phyloP scores from a whole-genome alignment of 2,888 invertebrate genomes.

The Allophyes oxyacanthae region DNA sequence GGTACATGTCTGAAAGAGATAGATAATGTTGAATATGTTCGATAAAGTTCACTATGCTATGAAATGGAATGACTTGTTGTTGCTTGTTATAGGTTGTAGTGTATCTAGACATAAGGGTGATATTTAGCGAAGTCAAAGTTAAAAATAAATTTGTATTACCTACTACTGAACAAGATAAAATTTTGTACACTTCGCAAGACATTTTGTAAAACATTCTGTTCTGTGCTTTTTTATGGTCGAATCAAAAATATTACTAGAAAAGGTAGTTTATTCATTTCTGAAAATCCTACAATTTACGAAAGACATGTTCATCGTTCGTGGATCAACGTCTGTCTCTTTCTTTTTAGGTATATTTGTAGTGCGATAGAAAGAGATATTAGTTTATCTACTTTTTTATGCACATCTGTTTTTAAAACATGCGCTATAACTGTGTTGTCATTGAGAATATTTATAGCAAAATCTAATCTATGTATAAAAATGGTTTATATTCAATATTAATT shows the following conservation, averaged over 20 bases:
- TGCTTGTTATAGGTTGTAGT: slow-evolving; percentile 26
- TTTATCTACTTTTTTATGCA: not conserved
- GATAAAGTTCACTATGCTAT: slow-evolving; percentile 58
- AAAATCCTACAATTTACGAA: too few relatives aligned
- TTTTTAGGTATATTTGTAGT: not conserved
- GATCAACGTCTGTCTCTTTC: slow-evolving; percentile 38
- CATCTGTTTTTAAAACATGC: not conserved
- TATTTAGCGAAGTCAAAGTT: slow-evolving; percentile 9
- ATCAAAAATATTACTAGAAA: too few relatives aligned
- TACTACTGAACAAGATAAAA: slow-evolving; percentile 5
- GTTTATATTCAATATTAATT: too few relatives aligned
- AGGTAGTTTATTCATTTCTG: too few relatives aligned
- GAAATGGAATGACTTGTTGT: slow-evolving; percentile 9
- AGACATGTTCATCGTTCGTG: not conserved
- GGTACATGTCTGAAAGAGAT: slow-evolving; percentile 63
- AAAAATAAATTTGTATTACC: slow-evolving; percentile 7
- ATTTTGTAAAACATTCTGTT: not conserved
- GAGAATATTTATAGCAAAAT: too few relatives aligned
- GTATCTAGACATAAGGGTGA: accelerated
- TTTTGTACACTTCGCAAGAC: not conserved
- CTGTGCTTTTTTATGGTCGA: too few relatives aligned
- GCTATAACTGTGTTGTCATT: not conserved
- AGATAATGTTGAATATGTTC: slow-evolving; percentile 67
- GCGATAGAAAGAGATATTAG: slow-evolving; percentile 35
- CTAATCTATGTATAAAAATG: too few relatives aligned